phyloP scores from a whole-genome alignment of 2,113 vertebrate genomes.

The Pachypanchax playfairii region DNA sequence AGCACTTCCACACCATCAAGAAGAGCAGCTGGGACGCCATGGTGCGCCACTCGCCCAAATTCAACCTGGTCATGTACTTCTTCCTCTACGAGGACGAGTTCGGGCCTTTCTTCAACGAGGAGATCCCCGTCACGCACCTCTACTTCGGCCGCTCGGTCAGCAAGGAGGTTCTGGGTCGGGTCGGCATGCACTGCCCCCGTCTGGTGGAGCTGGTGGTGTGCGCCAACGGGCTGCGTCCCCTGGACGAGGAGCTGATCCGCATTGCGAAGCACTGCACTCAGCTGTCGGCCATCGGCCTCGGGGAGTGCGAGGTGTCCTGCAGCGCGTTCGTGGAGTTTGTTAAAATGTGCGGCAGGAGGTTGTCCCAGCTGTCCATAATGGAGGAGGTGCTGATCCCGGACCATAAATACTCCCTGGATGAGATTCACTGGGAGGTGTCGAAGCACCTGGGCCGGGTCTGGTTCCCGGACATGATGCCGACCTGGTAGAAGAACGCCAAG shows the following conservation, averaged over 20 bases:
- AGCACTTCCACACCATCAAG: constrained; percentile 94
- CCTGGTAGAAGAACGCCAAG: constrained; percentile 82
- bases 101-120: constrained; percentile 93
- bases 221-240: constrained; percentile 92
- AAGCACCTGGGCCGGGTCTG: constrained; percentile 96
- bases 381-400: constrained; percentile 98
- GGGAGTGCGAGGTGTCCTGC: constrained; percentile 97
- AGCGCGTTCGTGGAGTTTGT: constrained; percentile 98
- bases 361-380: constrained; percentile 97
- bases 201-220: constrained; percentile 96
- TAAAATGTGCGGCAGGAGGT: constrained; percentile 93
- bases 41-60: constrained; percentile 94
- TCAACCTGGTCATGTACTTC: constrained; percentile 99
- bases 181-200: constrained; percentile 93
- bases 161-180: constrained; percentile 94
- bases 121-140: constrained; percentile 93
- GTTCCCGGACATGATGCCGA: constrained; percentile 99
- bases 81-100: constrained; percentile 98
- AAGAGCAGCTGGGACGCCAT: constrained; percentile 99
- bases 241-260: constrained; percentile 96
- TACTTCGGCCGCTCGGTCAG: constrained; percentile 97
- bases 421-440: constrained; percentile 98
- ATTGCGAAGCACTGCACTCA: constrained; percentile 94
- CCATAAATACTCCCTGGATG: constrained; percentile 92
- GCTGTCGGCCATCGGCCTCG: constrained; percentile 93